These are phyloP conservation scores for Thelaira solivaga DNA, from an alignment of 2,888 invertebrate species.

Conservation along the genomic window DNA sequence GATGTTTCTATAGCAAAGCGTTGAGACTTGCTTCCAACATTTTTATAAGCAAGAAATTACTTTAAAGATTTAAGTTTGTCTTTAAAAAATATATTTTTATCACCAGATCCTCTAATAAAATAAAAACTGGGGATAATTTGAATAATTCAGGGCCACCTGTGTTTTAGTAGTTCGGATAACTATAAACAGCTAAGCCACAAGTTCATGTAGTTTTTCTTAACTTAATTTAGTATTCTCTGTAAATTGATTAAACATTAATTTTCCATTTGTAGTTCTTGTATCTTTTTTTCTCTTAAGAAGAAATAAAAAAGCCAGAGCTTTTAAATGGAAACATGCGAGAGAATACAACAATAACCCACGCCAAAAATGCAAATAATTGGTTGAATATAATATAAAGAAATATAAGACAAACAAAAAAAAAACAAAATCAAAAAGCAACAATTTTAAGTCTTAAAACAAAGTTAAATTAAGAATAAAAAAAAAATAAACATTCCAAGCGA, in stretches of 20 bases:
- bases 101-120: too few relatives aligned
- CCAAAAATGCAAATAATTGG: constrained; percentile 57
- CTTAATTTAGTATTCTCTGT: constrained; percentile 4
- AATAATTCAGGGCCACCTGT: too few relatives aligned
- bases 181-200: not conserved
- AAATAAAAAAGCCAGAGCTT: not conserved
- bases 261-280: not conserved
- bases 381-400: constrained; percentile 33
- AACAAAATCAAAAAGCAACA: constrained; percentile 15
- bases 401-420: constrained; percentile 14
- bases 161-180: too few relatives aligned
- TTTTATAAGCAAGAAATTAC: too few relatives aligned
- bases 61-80: too few relatives aligned
- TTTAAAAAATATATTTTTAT: too few relatives aligned
- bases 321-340: constrained; percentile 3
- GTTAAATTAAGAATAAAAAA: not conserved
- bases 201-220: constrained; percentile 26
- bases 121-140: too few relatives aligned
- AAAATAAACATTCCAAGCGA: constrained; percentile 6
- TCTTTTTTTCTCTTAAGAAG: too few relatives aligned
- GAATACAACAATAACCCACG: constrained; percentile 46
- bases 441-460: constrained; percentile 30
- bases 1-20: too few relatives aligned
- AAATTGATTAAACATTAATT: constrained; percentile 16
- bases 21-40: too few relatives aligned